A percentile compares a stretch with the other conserved stretches of the same genome.
Evolutionary conservation across 2,888 invertebrate genomes (phyloP).

Genomic region (Noctua janthe): DNA sequence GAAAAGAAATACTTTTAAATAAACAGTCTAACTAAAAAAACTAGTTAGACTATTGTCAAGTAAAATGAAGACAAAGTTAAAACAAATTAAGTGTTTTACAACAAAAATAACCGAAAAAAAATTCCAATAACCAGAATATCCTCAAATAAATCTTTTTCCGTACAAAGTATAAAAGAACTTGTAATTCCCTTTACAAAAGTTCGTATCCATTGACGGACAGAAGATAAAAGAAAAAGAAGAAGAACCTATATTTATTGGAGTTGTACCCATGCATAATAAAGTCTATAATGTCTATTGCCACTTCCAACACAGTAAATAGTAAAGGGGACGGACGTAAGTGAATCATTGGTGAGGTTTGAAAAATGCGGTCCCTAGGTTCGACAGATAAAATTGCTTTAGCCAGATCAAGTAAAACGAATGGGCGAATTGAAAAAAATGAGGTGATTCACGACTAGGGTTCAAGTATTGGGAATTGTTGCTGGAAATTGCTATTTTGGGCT

Average conservation of each 20-base stretch:
- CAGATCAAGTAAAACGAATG: slow-evolving; percentile 67
- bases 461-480: slow-evolving; percentile 52
- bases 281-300: slow-evolving; percentile 61
- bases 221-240: slow-evolving; percentile 38
- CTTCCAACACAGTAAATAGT: slow-evolving; percentile 64
- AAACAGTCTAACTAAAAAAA: background rate
- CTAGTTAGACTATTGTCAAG: slow-evolving; percentile 4
- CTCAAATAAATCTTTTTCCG: slow-evolving; percentile 10
- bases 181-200: slow-evolving; percentile 40
- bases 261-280: slow-evolving; percentile 64
- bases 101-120: slow-evolving; percentile 7
- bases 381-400: slow-evolving; percentile 71
- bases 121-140: background rate
- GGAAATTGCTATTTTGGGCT: slow-evolving; percentile 45
- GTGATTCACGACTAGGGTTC: slow-evolving; percentile 65
- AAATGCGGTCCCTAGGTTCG: slow-evolving; percentile 68
- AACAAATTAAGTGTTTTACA: background rate
- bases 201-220: slow-evolving; percentile 14
- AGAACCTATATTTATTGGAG: slow-evolving; percentile 58
- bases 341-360: slow-evolving; percentile 71
- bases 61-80: background rate
- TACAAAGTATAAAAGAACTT: slow-evolving; percentile 40
- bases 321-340: slow-evolving; percentile 66
- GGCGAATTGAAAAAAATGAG: slow-evolving; percentile 68
- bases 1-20: background rate